Percentiles rank a stretch among this genome's conserved stretches.
These are phyloP conservation scores for Hartigia nigra DNA, from an alignment of 2,888 invertebrate species.

Conservation along the genomic window DNA sequence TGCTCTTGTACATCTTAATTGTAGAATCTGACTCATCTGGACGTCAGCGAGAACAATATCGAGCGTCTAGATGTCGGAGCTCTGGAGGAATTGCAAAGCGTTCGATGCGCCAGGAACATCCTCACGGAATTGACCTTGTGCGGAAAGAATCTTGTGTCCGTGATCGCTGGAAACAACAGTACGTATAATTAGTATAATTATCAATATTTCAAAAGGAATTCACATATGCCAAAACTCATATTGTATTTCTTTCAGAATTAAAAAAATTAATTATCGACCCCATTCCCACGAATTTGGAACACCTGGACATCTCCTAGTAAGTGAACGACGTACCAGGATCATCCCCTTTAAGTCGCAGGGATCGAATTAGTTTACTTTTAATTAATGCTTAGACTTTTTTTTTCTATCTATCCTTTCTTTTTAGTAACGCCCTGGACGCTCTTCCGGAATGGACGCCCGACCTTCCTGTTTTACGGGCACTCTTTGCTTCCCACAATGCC, in stretches of 20 bases:
- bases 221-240: slow-evolving; percentile 18
- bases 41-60: slow-evolving; percentile 86
- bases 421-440: slow-evolving; percentile 75
- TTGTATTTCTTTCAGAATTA: slow-evolving; percentile 71
- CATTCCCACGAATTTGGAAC: slow-evolving; percentile 77
- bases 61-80: slow-evolving; percentile 85
- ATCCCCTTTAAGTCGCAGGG: background rate
- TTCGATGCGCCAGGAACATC: slow-evolving; percentile 82
- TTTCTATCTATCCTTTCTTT: slow-evolving; percentile 18
- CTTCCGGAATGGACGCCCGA: slow-evolving; percentile 83
- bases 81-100: slow-evolving; percentile 78
- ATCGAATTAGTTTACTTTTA: background rate
- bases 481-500: slow-evolving; percentile 82
- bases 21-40: slow-evolving; percentile 83
- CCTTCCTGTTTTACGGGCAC: slow-evolving; percentile 76
- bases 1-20: slow-evolving; percentile 49
- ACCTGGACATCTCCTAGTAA: slow-evolving; percentile 81
- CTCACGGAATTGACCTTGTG: slow-evolving; percentile 82
- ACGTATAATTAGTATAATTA: slow-evolving; percentile 58
- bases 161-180: slow-evolving; percentile 87
- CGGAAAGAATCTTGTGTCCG: slow-evolving; percentile 78
- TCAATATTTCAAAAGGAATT: slow-evolving; percentile 8
- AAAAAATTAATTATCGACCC: slow-evolving; percentile 77
- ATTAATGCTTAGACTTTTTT: background rate
- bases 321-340: slow-evolving; percentile 34